phyloP scores from a whole-genome alignment of 2,113 vertebrate species.

The Pteruthius melanotis region DNA sequence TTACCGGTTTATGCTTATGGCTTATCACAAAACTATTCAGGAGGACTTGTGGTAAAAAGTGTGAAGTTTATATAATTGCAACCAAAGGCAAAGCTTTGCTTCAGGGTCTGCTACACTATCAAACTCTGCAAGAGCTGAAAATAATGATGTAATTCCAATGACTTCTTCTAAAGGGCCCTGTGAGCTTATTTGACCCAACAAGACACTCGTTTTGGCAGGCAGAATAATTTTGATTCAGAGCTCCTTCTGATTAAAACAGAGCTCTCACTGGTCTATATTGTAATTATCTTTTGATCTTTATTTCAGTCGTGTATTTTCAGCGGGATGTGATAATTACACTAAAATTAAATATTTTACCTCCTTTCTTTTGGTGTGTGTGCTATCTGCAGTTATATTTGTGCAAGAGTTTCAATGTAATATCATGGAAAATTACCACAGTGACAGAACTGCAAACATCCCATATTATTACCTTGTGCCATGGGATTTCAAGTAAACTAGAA shows the following conservation, averaged over 20 bases:
- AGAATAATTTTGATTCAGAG: neutral
- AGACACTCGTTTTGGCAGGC: neutral
- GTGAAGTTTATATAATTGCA: constrained; percentile 9
- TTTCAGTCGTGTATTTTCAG: neutral
- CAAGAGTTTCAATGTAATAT: neutral
- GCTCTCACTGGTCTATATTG: neutral
- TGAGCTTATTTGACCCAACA: neutral
- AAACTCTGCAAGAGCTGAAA: neutral
- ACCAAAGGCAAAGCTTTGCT: constrained; percentile 12
- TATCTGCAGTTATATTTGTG: neutral
- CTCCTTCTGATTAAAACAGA: neutral
- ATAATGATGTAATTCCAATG: neutral
- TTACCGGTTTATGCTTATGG: neutral
- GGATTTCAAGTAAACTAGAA: constrained; percentile 37
- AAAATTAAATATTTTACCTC: neutral
- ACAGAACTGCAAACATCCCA: neutral
- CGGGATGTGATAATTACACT: neutral
- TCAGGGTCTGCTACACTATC: neutral
- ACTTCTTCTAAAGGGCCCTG: neutral
- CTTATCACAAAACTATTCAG: constrained; percentile 16
- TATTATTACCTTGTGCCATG: neutral
- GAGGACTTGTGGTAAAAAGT: constrained; percentile 8
- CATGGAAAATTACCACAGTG: neutral
- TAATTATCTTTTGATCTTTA: neutral
- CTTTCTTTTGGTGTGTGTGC: neutral